These are phyloP conservation scores for Cynopterus sphinx DNA, from an alignment of 2,797 vertebrate species.

Conservation along the genomic window DNA sequence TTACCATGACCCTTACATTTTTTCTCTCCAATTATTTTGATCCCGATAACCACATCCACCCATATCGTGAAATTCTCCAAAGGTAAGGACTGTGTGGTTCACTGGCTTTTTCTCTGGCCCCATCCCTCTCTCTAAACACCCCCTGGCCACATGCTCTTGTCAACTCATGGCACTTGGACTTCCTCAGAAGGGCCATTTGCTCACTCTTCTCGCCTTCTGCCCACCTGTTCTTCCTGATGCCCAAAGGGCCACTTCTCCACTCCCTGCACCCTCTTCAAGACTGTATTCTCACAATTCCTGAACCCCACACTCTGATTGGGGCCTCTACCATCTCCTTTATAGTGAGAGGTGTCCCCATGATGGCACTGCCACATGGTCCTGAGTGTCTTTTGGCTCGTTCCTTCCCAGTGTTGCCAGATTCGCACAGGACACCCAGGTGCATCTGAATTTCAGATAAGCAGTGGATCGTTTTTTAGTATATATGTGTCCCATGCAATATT, in stretches of 20 bases:
- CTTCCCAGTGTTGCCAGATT: not conserved
- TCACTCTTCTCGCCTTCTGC: rapidly evolving
- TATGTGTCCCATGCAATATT: rapidly evolving
- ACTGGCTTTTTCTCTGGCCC: not conserved
- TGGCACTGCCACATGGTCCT: rapidly evolving
- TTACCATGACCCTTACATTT: rapidly evolving
- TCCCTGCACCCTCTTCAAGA: not conserved
- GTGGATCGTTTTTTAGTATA: not conserved
- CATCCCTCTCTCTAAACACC: not conserved
- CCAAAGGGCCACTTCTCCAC: not conserved
- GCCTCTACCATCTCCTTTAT: not conserved
- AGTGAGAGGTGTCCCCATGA: not conserved
- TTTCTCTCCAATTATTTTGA: rapidly evolving
- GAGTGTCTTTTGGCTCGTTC: rapidly evolving
- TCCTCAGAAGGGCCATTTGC: not conserved
- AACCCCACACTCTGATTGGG: rapidly evolving
- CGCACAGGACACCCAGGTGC: not conserved
- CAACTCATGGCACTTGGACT: not conserved
- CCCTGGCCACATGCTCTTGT: rapidly evolving
- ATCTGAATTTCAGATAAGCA: too few relatives aligned
- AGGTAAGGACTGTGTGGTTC: not conserved
- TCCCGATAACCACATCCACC: not conserved
- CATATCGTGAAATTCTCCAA: rapidly evolving
- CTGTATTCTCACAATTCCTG: rapidly evolving
- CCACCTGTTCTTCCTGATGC: rapidly evolving